Conservation (phyloP, 1,140 invertebrate genomes). For the Conus betulinus region DNA sequence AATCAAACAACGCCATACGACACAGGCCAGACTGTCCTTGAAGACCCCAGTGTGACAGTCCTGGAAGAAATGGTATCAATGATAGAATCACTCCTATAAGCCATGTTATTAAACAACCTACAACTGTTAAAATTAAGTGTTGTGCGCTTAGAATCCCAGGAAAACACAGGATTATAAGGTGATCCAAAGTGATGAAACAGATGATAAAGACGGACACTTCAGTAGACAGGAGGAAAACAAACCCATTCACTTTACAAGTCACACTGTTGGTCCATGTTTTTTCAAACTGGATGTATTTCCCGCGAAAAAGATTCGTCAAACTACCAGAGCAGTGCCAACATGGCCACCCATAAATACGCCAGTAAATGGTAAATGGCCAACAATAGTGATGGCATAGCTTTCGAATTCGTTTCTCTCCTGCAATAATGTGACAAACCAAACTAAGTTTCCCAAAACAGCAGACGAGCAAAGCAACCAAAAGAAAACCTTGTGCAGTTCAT, state of each 20-base stretch:
- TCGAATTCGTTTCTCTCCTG: conserved; percentile 24
- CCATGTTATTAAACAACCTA: too few species aligned
- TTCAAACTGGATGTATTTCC: conserved; percentile 53
- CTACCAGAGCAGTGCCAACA: conserved; percentile 57
- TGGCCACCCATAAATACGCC: conserved; percentile 66
- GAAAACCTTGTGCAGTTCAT: conserved; percentile 23
- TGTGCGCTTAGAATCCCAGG: conserved; percentile 9
- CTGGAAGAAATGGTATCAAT: too few species aligned
- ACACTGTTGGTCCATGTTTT: conserved; percentile 52
- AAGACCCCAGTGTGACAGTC: too few species aligned
- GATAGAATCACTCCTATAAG: too few species aligned
- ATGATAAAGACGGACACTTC: conserved; percentile 60
- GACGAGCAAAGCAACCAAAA: conserved; percentile 46
- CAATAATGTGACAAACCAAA: conserved; percentile 34
- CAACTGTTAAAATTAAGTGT: too few species aligned
- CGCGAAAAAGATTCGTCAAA: conserved; percentile 54
- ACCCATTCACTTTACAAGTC: conserved; percentile 55
- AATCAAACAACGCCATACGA: too few species aligned
- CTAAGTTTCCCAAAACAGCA: conserved; percentile 47
- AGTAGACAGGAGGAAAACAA: conserved; percentile 58
- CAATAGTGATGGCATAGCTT: conserved; percentile 42
- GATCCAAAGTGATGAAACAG: conserved; percentile 47
- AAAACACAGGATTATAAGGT: conserved; percentile 57
- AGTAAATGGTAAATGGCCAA: conserved; percentile 53
- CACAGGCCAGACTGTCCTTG: too few species aligned